phyloP scores from a whole-genome alignment of 2,797 vertebrate species.

The Danio choprae region DNA sequence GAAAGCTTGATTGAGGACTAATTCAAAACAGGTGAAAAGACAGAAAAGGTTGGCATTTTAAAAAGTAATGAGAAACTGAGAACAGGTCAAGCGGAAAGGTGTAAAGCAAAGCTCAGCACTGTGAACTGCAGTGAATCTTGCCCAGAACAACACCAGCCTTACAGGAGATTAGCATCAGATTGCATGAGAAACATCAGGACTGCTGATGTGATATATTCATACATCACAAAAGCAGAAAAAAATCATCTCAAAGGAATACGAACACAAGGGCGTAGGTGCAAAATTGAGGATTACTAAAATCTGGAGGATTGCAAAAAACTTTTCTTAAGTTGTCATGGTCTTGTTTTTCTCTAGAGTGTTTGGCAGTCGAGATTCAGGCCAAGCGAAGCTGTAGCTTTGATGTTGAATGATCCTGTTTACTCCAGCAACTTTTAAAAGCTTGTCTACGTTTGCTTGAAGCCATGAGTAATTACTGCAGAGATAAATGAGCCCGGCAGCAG shows the following conservation, averaged over 20 bases:
- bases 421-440: constrained; percentile 43
- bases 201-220: not conserved
- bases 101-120: not conserved
- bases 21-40: constrained; percentile 13
- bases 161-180: constrained; percentile 1
- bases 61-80: not conserved
- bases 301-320: not conserved
- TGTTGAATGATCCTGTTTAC: constrained; percentile 20
- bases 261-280: not conserved
- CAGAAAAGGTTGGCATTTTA: not conserved
- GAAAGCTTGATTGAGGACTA: not conserved
- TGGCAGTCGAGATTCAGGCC: not conserved
- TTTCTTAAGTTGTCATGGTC: not conserved
- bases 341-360: not conserved
- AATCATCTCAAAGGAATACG: not conserved
- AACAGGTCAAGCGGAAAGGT: constrained; percentile 18
- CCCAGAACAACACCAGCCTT: not conserved
- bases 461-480: constrained; percentile 24
- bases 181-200: not conserved
- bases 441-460: constrained; percentile 13
- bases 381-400: constrained; percentile 11
- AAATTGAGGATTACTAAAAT: not conserved
- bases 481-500: not conserved
- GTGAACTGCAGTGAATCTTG: not conserved
- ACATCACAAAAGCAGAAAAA: not conserved